Conservation (phyloP, 2,797 vertebrate species). For the Poecilia velifera region DNA sequence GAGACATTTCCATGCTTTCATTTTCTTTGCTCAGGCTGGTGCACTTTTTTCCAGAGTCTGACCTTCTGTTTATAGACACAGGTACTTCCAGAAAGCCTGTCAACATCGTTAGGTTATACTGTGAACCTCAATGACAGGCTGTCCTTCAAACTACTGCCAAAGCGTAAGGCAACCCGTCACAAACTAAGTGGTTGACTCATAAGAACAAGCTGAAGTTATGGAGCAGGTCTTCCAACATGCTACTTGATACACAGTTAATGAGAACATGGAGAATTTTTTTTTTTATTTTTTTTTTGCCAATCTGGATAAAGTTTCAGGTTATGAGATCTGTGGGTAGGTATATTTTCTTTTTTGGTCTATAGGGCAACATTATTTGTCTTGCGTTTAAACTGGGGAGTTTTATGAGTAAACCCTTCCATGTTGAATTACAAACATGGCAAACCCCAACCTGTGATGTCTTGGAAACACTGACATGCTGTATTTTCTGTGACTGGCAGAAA, state of each 20-base stretch:
- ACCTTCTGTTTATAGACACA: conserved; percentile 65
- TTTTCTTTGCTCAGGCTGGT: conserved; percentile 69
- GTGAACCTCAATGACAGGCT: conserved; percentile 37
- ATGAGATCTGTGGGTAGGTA: conserved; percentile 42
- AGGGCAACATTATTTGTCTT: conserved; percentile 68
- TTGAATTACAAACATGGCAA: conserved; percentile 47
- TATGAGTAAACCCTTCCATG: conserved; percentile 69
- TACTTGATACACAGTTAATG: conserved; percentile 56
- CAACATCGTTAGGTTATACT: conserved; percentile 51
- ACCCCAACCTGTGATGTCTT: conserved; percentile 49
- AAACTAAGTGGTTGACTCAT: conserved; percentile 54
- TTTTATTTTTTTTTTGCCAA: conserved; percentile 35
- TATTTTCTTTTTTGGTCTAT: conserved; percentile 57
- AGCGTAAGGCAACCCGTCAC: conserved; percentile 33
- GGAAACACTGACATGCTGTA: conserved; percentile 69
- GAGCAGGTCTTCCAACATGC: conserved; percentile 43
- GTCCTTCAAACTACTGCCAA: conserved; percentile 28
- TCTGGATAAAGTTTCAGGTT: conserved; percentile 28
- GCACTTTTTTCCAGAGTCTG: conserved; percentile 59
- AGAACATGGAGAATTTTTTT: conserved; percentile 42
- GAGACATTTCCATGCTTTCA: conserved; percentile 58
- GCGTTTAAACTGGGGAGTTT: conserved; percentile 50
- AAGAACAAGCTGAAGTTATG: conserved; percentile 43
- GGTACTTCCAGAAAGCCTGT: conserved; percentile 48
- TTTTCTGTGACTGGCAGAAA: conserved; percentile 51